phyloP scores from a whole-genome alignment of 1,140 invertebrate species.

The Drosophila neocordata region DNA sequence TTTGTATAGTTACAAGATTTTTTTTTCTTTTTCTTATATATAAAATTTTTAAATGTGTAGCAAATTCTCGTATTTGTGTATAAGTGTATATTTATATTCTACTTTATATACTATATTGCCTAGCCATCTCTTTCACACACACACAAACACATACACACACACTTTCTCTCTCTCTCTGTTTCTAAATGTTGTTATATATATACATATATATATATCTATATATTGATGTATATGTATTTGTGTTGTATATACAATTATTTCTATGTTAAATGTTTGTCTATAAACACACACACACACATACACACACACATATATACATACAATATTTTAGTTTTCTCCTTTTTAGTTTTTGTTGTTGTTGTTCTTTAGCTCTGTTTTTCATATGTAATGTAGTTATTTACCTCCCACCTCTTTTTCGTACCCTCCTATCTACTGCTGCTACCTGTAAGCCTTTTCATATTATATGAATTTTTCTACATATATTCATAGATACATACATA shows the following conservation, averaged over 20 bases:
- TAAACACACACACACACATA: conserved; percentile 28
- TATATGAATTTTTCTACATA: no score
- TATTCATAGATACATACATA: no score
- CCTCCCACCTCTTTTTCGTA: no score
- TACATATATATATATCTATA: conserved; percentile 35
- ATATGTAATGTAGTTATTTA: conserved; percentile 1
- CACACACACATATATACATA: conserved; percentile 33
- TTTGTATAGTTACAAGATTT: background rate
- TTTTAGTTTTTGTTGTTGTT: conserved; percentile 31
- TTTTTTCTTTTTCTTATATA: conserved; percentile 34
- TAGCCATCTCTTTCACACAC: conserved; percentile 47
- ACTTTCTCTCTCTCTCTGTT: conserved; percentile 26
- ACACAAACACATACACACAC: conserved; percentile 5
- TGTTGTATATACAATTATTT: conserved; percentile 43
- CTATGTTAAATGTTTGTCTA: conserved; percentile 8
- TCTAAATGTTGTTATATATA: conserved; percentile 45
- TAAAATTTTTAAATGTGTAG: conserved; percentile 35
- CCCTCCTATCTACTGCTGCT: conserved; percentile 1
- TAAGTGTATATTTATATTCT: conserved; percentile 22
- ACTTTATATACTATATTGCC: conserved; percentile 42
- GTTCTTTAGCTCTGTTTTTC: conserved; percentile 26
- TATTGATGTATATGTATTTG: conserved; percentile 40
- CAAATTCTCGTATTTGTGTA: conserved; percentile 6
- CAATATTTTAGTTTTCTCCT: conserved; percentile 53
- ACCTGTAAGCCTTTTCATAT: no score